Base-by-base conservation (phyloP, 2,797 vertebrate species). In the Melanotaenia nigrans region DNA sequence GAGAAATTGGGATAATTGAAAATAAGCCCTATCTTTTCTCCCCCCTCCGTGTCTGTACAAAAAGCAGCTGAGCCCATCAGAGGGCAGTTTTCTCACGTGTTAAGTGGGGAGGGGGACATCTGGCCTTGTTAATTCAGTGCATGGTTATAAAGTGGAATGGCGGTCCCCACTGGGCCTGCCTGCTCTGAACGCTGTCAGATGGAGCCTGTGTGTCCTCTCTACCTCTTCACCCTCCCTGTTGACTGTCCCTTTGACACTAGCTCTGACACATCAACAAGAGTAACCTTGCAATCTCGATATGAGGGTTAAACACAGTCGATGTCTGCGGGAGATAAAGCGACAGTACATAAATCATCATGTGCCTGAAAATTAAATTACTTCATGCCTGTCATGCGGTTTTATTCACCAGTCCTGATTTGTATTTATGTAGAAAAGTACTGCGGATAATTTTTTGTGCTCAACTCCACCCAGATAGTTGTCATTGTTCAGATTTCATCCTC, bases 1-100 rank as follows among this genome's bases (percentile, higher is more conserved):
- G 89, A 89, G 85, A 91, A 94, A 94, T 94, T 87, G 90, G 86
- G 85, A 89, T 93, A 93, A 94, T 94, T 92, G 93, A 94, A 93
- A 94, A 84, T 86, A 83, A 80, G 66, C 58, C 74, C 89, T 73
- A 79, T 86, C 81, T 80, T 75, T 73, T 73, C 72, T 9, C 60
- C 68, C 56, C 20, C n/a, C 61, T 40, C 68, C 75, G 51, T 78
- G 77, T 81, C 80, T 65, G 82, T 85, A 85, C 83, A 91, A 87
- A 82, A 92, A 93, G 90, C 92, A 93, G 93, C 90, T 91, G 91
- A 94, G 90, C 85, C 88, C 90, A 87, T 91, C 79, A 47, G 90
- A 90, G 86, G 87, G 89, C 90, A 90, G 89, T 92, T 91, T 90
- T 91, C 86, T 85, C 89, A 91, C 90, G 92, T 90, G 90, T 89